Evolutionary conservation across 2,113 vertebrate genomes (phyloP), one percentile per base, ranked within the genome.

Genomic region (Antigone vipio): DNA sequence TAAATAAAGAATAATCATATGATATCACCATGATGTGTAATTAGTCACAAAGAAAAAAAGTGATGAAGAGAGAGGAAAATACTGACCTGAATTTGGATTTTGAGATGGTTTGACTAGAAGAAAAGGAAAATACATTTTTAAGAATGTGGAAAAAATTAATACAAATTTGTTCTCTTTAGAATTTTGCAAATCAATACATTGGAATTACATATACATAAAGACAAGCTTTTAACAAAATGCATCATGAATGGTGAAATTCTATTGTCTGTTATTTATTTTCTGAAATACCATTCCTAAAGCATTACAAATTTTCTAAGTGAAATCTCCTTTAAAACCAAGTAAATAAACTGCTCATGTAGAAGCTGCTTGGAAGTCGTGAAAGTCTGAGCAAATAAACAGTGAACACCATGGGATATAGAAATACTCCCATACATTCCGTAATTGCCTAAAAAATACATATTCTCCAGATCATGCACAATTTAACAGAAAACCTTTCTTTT

Each of bases 61-160:
- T 83, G 34, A 85, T 45, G 10, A 53, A 59, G 79, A 34, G 16
- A 95, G 32, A 95, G 40, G 47, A 89, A 88, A 89, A 96, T 97
- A 99, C 99, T 99, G 91, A 99, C 99, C 99, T 99, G 99, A 99
- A 99, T 97, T 99, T 99, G 97, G 99, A 99, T 98, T 99, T 99
- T 72, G 99, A 99, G 97, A 99, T 99, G 97, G 99, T 99, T 98
- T 99, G 99, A 98, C 99, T 99, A 98, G 92, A 99, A 99, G 83
- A 89, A 95, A 97, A 95, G 27, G n/a, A 95, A 95, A 94, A 88
- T 30, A 72, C 16, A 77, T 56, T 93, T 68, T 94, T 93, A 83
- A 85, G 35, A 95, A 95, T 59, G 6, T 9, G 3, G 22, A 1
- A 12, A 53, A 35, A 79, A 42, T 30, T 20, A 59, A 80, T 19